These are phyloP conservation scores for Drosophila paranaensis DNA, from an alignment of 2,888 invertebrate species.

Conservation along the genomic window DNA sequence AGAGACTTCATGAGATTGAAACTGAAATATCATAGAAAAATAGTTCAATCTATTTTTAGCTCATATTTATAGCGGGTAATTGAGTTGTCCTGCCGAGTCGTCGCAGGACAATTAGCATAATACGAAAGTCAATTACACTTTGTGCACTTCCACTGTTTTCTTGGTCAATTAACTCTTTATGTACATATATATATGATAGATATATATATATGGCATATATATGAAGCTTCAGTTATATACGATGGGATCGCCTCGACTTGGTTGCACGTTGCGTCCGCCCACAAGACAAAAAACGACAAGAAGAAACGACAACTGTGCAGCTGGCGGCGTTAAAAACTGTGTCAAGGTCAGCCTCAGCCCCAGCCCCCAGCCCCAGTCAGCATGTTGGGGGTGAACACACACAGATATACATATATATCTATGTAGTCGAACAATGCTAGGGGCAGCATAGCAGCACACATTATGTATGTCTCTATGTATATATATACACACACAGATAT, in stretches of 20 bases:
- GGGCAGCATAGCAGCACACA: conserved; percentile 31
- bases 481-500: not conserved
- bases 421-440: conserved; percentile 23
- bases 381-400: conserved; percentile 38
- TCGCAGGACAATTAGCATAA: not conserved
- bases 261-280: conserved; percentile 28
- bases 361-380: conserved; percentile 19
- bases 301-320: conserved; percentile 32
- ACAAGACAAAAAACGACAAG: conserved; percentile 7
- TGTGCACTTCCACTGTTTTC: not conserved
- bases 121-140: not conserved
- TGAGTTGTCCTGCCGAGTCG: not conserved
- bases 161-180: conserved; percentile 8
- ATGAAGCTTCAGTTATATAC: conserved; percentile 24
- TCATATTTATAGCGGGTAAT: not conserved
- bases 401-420: conserved; percentile 24
- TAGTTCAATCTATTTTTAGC: not conserved
- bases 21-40: not conserved
- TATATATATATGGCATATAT: not conserved
- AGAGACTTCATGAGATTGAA: not conserved
- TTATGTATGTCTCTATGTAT: conserved; percentile 16
- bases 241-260: conserved; percentile 7
- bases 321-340: conserved; percentile 50
- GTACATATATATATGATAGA: not conserved
- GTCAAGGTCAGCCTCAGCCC: conserved; percentile 57